These are phyloP conservation scores for Oscheius sp. DNA, from an alignment of 2,888 invertebrate species.

Conservation along the genomic window DNA sequence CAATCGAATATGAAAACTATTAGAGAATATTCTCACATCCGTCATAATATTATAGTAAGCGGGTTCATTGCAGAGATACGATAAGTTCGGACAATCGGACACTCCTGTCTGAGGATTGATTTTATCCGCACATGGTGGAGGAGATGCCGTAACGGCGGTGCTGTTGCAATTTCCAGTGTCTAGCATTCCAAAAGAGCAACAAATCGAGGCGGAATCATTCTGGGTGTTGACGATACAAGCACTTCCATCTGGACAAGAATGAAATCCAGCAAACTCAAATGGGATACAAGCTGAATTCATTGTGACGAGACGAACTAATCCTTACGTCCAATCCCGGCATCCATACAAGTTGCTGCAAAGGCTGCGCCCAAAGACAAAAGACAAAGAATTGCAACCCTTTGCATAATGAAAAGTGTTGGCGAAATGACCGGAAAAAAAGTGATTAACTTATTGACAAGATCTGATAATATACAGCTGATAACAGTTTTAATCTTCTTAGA, in stretches of 20 bases:
- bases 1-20: not conserved
- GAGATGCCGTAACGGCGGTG: not conserved
- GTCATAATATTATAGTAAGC: conserved; percentile 13
- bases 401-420: too few species aligned
- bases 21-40: not conserved
- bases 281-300: conserved; percentile 23
- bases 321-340: conserved; percentile 17
- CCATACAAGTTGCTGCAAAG: not conserved
- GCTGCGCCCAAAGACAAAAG: not conserved
- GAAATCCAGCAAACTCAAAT: not conserved
- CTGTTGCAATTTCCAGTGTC: not conserved
- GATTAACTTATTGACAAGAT: too few species aligned
- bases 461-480: too few species aligned
- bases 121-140: not conserved
- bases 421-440: too few species aligned
- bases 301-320: too few species aligned
- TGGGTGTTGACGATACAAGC: conserved; percentile 8
- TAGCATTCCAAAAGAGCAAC: conserved; percentile 3
- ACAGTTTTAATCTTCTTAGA: too few species aligned
- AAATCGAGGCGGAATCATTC: conserved; percentile 6
- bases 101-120: conserved; percentile 1
- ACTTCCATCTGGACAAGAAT: conserved; percentile 13
- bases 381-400: not conserved
- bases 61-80: conserved; percentile 17
- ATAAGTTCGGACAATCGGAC: not conserved